Evolutionary conservation across 2,113 vertebrate genomes (phyloP).

Genomic region (Corythaixoides concolor): DNA sequence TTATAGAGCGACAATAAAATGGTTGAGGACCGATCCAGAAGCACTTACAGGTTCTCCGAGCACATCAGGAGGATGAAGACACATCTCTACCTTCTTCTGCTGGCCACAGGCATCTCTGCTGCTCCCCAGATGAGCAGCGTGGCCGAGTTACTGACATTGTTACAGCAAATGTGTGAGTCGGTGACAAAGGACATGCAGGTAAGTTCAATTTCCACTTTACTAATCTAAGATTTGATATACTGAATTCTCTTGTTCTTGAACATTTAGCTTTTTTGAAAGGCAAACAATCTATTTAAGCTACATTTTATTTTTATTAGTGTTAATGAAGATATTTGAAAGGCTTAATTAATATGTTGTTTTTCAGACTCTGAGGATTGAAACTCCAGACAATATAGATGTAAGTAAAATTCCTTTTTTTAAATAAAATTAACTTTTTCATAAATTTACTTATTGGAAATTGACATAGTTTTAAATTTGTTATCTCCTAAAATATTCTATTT

Average conservation of each 20-base stretch:
- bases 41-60: not conserved
- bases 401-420: conserved; percentile 19
- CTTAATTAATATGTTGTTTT: conserved; percentile 18
- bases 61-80: conserved; percentile 11
- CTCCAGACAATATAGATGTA: conserved; percentile 64
- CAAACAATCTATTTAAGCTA: not conserved
- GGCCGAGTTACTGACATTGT: conserved; percentile 47
- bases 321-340: not conserved
- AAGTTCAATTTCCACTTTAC: not conserved
- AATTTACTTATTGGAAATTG: not conserved
- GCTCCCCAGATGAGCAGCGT: not conserved
- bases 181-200: conserved; percentile 32
- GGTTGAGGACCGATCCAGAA: not conserved
- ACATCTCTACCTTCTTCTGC: conserved; percentile 29
- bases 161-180: not conserved
- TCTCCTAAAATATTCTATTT: not conserved
- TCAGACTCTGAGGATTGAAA: conserved; percentile 69
- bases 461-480: not conserved
- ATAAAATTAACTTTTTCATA: not conserved
- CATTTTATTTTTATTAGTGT: not conserved
- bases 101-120: not conserved
- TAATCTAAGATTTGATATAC: not conserved
- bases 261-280: not conserved
- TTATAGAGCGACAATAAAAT: conserved; percentile 65
- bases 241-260: not conserved